Conservation (phyloP, 2,113 vertebrate genomes). For the Polyodon spathula region DNA sequence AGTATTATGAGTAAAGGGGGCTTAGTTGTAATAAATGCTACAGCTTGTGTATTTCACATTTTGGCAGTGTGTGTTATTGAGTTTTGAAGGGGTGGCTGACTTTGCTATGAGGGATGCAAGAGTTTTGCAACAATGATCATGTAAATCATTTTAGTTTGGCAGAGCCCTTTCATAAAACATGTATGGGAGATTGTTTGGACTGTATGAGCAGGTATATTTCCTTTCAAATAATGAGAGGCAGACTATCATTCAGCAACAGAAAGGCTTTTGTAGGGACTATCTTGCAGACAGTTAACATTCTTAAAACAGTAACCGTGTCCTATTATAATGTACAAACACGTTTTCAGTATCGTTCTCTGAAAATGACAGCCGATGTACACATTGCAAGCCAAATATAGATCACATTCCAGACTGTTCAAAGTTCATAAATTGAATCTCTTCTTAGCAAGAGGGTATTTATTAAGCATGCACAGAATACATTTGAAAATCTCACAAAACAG, state of each 20-base stretch:
- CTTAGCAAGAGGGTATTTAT: no score
- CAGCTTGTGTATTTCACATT: slow-evolving; percentile 17
- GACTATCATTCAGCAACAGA: not conserved
- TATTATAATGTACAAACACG: no score
- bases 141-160: slow-evolving; percentile 15
- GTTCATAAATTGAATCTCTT: no score
- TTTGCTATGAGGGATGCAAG: slow-evolving; percentile 15
- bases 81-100: slow-evolving; percentile 20
- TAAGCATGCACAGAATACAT: no score
- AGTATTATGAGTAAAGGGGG: slow-evolving; percentile 17
- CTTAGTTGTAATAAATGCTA: slow-evolving; percentile 16
- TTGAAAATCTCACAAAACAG: no score
- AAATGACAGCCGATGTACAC: no score
- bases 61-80: slow-evolving; percentile 21
- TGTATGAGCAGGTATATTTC: slow-evolving; percentile 9
- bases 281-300: no score
- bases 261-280: no score
- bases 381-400: no score
- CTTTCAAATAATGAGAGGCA: not conserved
- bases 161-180: slow-evolving; percentile 15
- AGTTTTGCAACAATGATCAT: slow-evolving; percentile 14
- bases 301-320: no score
- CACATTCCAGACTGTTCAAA: no score
- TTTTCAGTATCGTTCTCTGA: no score
- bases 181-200: slow-evolving; percentile 9